Evolutionary conservation across 2,113 vertebrate species (phyloP).

Genomic region (Columba livia): DNA sequence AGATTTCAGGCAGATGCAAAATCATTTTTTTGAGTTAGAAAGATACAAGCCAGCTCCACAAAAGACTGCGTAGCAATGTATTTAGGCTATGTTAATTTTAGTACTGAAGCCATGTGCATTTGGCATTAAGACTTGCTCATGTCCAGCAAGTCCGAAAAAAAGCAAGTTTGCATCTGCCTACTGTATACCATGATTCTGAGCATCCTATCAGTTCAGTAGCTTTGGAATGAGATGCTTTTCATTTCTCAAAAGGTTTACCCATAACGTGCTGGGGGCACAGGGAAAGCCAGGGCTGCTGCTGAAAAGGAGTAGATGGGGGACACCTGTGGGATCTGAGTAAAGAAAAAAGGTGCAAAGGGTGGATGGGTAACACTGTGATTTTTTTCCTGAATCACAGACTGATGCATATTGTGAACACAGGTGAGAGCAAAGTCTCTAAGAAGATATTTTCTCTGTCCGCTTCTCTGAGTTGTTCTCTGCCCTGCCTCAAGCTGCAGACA

Average conservation of each 20-base stretch:
- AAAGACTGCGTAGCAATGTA: background rate
- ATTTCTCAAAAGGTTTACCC: background rate
- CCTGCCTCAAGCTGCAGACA: background rate
- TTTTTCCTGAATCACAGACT: background rate
- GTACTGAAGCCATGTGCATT: background rate
- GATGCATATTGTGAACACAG: background rate
- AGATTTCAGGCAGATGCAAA: background rate
- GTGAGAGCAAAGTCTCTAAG: accelerated
- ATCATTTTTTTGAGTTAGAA: background rate
- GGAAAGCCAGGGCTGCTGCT: background rate
- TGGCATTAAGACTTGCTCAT: background rate
- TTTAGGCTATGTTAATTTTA: background rate
- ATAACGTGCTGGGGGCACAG: too few relatives aligned
- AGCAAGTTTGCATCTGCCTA: background rate
- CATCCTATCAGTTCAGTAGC: too few relatives aligned
- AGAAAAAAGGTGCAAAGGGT: background rate
- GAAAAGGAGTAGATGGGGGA: background rate
- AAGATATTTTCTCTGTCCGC: background rate
- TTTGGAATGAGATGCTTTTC: background rate
- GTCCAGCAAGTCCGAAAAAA: background rate
- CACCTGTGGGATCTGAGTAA: background rate
- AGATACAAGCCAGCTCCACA: background rate
- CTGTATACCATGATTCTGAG: accelerated
- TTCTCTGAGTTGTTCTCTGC: accelerated
- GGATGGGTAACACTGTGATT: background rate